A percentile compares a stretch with the other conserved stretches of the same genome.
Evolutionary conservation across 1,140 invertebrate genomes (phyloP).

Genomic region (Zaprionus ghesquierei): DNA sequence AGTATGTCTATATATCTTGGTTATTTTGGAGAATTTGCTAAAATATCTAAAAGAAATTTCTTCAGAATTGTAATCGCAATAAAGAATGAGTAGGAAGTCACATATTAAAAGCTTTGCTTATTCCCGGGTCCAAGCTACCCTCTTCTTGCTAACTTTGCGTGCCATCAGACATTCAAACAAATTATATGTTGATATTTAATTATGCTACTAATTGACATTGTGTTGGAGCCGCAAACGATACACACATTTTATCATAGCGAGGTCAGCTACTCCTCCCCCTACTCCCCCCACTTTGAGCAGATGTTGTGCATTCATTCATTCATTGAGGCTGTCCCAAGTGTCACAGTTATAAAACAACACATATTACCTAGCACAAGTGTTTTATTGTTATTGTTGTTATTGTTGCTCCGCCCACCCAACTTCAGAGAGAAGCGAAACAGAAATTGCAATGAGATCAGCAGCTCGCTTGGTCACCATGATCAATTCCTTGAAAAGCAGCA

Average conservation of each 20-base stretch:
- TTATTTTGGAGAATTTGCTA: no score
- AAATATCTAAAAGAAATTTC: no score
- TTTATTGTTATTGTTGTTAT: constrained; percentile 8
- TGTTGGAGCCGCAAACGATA: constrained; percentile 15
- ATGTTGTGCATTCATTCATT: constrained; percentile 38
- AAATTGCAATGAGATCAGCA: constrained; percentile 75
- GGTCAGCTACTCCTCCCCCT: constrained; percentile 39
- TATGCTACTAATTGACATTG: constrained; percentile 71
- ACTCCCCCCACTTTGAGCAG: constrained; percentile 19
- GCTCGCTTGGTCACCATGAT: constrained; percentile 15
- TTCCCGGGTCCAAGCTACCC: not conserved
- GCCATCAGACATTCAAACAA: constrained; percentile 20
- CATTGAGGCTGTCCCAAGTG: constrained; percentile 41
- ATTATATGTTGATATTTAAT: constrained; percentile 74
- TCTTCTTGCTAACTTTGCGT: not conserved
- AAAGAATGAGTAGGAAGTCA: no score
- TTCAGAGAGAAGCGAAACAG: constrained; percentile 35
- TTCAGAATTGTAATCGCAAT: no score
- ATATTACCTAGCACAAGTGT: constrained; percentile 33
- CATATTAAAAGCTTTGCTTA: no score
- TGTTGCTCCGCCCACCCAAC: constrained; percentile 31
- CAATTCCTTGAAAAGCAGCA: constrained; percentile 29
- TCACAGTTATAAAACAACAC: constrained; percentile 25
- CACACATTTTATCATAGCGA: constrained; percentile 44
- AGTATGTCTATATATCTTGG: no score